Evolutionary conservation across 2,113 vertebrate species (phyloP), one percentile per base, ranked within the genome.

Genomic region (Alligator sinensis): DNA sequence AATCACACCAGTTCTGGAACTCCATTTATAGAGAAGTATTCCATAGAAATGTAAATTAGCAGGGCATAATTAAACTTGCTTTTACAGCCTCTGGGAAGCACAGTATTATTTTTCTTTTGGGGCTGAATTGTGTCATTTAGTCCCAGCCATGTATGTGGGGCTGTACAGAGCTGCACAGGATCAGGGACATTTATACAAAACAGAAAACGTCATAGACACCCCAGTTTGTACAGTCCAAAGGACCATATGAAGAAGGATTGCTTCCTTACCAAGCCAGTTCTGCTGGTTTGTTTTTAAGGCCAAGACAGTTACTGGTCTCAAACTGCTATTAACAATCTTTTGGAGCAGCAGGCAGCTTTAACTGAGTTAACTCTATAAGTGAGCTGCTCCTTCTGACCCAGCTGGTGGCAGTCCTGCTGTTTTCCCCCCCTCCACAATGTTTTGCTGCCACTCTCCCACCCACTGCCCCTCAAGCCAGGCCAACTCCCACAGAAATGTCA

Each of bases 191-290:
- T 11, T 9, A 27, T 63, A 13, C 10, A 63, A 62, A 86, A 3
- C 60, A 47, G 24, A 47, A 11, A 59, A 4, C 1, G 3, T 2
- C 27, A 11, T 25, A 17, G 18, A 64, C 18, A 62, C 3, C 2
- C 25, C 21, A 6, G 0, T 0, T 34, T 47, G 5, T 10, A 5
- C 38, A 4, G 2, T 16, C 30, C 15, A 24, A 59, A 57, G 1
- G 6, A 72, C 6, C 15, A 1, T 1, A 4, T 28, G 76, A 28
- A 57, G 21, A 77, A 3, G 11, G 12, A 11, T 4, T 57, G 1
- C 7, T 4, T 3, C 0, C 5, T 88, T 60, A 22, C 10, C 28
- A 0, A 7, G 47, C 47, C 24, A 25, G 25, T 64, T 64, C 61
- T 62, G 61, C 12, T 62, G 61, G 25, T 25, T 25, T 18, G 24